These are phyloP conservation scores for Aleadryas rufinucha DNA, from an alignment of 2,113 vertebrate species.

Conservation along the genomic window DNA sequence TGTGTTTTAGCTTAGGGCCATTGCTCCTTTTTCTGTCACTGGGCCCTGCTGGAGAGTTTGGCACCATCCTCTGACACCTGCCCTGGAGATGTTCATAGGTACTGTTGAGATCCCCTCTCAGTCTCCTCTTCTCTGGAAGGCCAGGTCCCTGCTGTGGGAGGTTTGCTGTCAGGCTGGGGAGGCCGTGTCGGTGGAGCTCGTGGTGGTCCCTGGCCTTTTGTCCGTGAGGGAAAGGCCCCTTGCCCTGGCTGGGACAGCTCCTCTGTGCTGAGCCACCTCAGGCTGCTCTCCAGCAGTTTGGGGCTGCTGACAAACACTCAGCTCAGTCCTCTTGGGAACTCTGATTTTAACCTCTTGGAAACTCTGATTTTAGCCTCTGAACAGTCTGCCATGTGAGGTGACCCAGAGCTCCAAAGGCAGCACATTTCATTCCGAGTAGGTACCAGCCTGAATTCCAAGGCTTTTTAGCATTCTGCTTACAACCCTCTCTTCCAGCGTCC, in stretches of 20 bases:
- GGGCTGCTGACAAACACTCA: neutral
- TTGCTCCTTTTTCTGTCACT: neutral
- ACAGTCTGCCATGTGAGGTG: neutral
- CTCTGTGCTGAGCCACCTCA: neutral
- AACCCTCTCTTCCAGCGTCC: slow-evolving; percentile 70
- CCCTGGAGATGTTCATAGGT: neutral
- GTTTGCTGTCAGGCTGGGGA: neutral
- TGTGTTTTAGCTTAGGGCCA: neutral
- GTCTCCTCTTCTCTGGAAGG: neutral
- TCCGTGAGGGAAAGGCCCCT: neutral
- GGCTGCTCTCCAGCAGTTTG: neutral
- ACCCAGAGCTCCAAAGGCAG: neutral
- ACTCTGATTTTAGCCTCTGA: neutral
- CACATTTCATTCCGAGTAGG: neutral
- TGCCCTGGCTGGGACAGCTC: neutral
- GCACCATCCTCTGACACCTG: neutral
- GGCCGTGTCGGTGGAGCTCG: neutral
- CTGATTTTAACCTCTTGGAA: neutral
- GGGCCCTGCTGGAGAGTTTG: neutral
- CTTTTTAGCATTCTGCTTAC: neutral
- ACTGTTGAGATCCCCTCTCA: neutral
- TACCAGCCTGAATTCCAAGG: neutral
- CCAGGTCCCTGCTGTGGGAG: neutral
- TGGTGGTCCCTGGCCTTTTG: neutral
- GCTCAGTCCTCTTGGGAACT: neutral